A percentile compares a stretch with the other conserved stretches of the same genome.
Evolutionary conservation across 2,797 vertebrate genomes (phyloP).

Genomic region (Morus bassanus): DNA sequence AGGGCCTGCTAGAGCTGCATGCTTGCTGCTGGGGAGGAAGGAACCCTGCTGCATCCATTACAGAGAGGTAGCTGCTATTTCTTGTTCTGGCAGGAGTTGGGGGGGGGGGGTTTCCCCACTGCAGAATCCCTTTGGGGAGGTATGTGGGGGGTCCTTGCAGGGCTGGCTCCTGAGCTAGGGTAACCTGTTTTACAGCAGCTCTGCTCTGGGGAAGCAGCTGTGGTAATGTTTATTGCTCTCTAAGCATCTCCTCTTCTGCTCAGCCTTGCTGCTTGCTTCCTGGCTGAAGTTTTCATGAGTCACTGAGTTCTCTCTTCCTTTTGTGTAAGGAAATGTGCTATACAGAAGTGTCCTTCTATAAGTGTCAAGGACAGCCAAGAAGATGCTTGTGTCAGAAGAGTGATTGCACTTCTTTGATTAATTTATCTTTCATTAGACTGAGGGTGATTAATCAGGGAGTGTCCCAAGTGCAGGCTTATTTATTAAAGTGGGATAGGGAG

Average conservation of each 20-base stretch:
- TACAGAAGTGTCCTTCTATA: background rate
- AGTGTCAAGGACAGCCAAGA: background rate
- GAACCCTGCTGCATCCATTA: background rate
- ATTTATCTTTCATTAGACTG: background rate
- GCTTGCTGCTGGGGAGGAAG: background rate
- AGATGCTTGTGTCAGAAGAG: background rate
- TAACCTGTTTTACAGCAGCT: background rate
- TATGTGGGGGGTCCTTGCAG: accelerated
- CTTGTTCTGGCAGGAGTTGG: background rate
- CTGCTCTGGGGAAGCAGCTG: background rate
- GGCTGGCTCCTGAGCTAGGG: background rate
- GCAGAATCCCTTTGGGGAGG: background rate
- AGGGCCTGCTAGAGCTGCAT: background rate
- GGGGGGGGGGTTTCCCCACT: background rate
- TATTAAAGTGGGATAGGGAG: background rate
- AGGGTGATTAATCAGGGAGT: background rate
- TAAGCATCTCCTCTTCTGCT: background rate
- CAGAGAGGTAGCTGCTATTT: background rate
- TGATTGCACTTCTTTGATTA: background rate
- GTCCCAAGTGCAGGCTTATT: background rate
- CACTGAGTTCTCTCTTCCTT: background rate
- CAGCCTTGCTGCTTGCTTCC: background rate
- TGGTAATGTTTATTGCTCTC: background rate
- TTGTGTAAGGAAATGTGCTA: background rate
- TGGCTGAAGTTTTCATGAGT: slow-evolving; percentile 45